Conservation (phyloP, 2,888 invertebrate species). For the Lysandra coridon region DNA sequence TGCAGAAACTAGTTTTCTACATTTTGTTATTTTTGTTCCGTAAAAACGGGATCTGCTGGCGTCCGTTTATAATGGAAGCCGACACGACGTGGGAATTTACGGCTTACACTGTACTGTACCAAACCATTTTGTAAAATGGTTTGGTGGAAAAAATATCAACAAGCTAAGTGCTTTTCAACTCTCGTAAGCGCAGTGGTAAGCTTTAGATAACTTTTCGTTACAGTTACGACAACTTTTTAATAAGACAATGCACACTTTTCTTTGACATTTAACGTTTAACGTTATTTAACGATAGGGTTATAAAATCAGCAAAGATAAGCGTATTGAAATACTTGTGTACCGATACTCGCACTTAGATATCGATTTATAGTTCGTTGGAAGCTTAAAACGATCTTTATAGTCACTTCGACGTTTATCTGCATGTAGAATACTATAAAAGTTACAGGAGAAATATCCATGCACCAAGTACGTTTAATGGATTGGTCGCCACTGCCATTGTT, state of each 20-base stretch:
- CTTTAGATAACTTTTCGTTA: slow-evolving; percentile 4
- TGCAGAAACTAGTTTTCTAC: neutral
- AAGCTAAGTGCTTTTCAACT: neutral
- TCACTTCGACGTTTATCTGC: neutral
- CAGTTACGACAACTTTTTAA: neutral
- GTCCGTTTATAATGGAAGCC: neutral
- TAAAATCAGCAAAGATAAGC: neutral
- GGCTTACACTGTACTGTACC: neutral
- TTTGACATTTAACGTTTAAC: neutral
- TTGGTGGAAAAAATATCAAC: neutral
- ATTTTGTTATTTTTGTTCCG: neutral
- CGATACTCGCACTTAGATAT: neutral
- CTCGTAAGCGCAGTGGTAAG: neutral
- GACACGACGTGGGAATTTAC: slow-evolving; percentile 5
- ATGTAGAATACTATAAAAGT: neutral
- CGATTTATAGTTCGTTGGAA: slow-evolving; percentile 12
- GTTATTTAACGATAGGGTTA: neutral
- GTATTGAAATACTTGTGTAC: neutral
- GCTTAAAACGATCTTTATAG: slow-evolving; percentile 1
- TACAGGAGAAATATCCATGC: neutral
- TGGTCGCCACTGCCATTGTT: neutral
- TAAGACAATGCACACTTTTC: neutral
- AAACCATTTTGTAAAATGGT: neutral
- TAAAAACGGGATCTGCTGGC: neutral
- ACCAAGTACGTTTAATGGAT: neutral